Evolutionary conservation across 2,888 invertebrate genomes (phyloP), one percentile per base, ranked within the genome.

Genomic region (Bombyx huttoni): DNA sequence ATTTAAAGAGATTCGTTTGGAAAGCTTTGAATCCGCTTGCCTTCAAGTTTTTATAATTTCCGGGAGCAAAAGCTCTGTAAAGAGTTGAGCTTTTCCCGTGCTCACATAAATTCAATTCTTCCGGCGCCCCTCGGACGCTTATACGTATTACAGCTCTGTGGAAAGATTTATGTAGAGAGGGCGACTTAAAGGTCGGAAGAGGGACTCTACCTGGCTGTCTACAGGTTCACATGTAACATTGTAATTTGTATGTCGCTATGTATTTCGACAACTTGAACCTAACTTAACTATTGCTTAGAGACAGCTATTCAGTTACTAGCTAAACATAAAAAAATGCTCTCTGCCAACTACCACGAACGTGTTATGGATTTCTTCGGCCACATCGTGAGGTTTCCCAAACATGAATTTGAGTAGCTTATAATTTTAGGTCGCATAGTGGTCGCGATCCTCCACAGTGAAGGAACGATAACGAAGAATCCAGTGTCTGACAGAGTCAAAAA

Each of bases 81-180:
- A 52, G 49, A 34, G 49, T 47, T 49, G 49, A 10, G 49, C 47
- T 49, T 14, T 24, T 40, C 40, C 40, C 9, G 33, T 40, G 49
- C 48, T 47, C 49, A 46, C 50, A 49, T 51, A 53, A 58, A 58
- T 56, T 54, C 54, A 53, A 56, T 58, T 58, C 55, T 54, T 56
- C 24, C 52, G 48, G 56, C 49, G 54, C 56, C 52, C 54, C 53
- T 54, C 49, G 53, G 54, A 55, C 57, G 61, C 55, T 58, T 58
- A 53, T 53, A 55, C 52, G 55, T 53, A 54, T 59, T 57, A 58
- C 54, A 52, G 48, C 51, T 51, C 49, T 40, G 12, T 12, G 7
- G 9, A 24, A 40, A 40, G 40, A 40, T 40, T 40, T 40, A 40
- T 40, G 40, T 40, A 40, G 40, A 40, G 40, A 40, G 40, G 40